Conservation (phyloP, 2,797 vertebrate genomes). For the Sebastes itinus region DNA sequence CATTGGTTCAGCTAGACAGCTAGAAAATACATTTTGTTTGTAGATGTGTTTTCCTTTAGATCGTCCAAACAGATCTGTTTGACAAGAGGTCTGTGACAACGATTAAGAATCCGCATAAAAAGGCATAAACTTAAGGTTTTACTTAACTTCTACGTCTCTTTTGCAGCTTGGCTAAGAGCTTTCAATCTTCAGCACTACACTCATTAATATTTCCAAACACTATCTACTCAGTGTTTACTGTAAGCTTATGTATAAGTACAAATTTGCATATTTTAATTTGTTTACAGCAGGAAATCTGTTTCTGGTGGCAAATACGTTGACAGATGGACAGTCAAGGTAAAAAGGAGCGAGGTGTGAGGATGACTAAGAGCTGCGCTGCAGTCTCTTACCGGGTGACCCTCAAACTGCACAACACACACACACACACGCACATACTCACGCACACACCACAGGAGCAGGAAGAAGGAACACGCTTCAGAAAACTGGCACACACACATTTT, state of each 20-base stretch:
- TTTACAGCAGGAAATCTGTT: slow-evolving; percentile 47
- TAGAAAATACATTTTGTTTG: neutral
- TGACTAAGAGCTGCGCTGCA: slow-evolving; percentile 67
- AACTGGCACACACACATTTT: slow-evolving; percentile 70
- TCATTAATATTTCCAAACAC: slow-evolving; percentile 7
- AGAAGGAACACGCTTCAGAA: slow-evolving; percentile 64
- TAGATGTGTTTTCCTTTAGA: neutral
- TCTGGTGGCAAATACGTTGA: slow-evolving; percentile 53
- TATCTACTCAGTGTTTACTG: slow-evolving; percentile 20
- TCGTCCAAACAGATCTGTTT: neutral
- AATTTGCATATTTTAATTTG: slow-evolving; percentile 51
- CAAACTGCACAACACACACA: slow-evolving; percentile 31
- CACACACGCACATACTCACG: slow-evolving; percentile 2
- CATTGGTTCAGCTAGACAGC: neutral
- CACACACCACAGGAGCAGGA: slow-evolving; percentile 69
- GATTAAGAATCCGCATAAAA: neutral
- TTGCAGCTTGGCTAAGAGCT: neutral
- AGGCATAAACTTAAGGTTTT: neutral
- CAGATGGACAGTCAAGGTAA: slow-evolving; percentile 76
- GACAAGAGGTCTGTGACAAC: neutral
- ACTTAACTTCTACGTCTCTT: neutral
- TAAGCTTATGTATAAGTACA: slow-evolving; percentile 1
- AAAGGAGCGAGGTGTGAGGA: slow-evolving; percentile 68
- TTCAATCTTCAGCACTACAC: neutral
- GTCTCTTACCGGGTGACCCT: slow-evolving; percentile 73